Evolutionary conservation across 2,888 invertebrate species (phyloP), one percentile per base, ranked within the genome.

Genomic region (Nephrotoma appendiculata): DNA sequence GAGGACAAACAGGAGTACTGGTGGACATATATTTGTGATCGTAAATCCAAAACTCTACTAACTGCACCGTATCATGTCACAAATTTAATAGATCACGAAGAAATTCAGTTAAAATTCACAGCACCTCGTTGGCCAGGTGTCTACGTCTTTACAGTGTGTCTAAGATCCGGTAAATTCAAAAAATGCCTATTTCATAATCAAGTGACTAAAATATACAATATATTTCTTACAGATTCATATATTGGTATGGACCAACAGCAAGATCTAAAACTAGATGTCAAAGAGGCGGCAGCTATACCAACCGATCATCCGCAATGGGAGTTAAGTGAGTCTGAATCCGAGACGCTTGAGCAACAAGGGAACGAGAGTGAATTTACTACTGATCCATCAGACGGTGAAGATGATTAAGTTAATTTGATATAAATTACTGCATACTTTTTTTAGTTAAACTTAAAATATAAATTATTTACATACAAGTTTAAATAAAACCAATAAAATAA

Each of bases 21-120:
- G 99, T 99, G 99, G 99, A 96, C 99, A 88, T 99, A 99, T 92
- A 96, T 99, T 89, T 97, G 97, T 92, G 99, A 99, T 92, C 95
- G 97, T 89, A 99, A 98, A 92, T 96, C 96, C 88, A 96, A 95
- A 90, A 96, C 96, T 88, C 92, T 99, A 89, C 94, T 99, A 88
- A 98, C 99, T 86, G 96, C 97, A 89, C 99, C 99, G 83, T 96
- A 96, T 90, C 96, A 98, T 90, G 95, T 99, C 88, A 99, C 99
- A 87, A 97, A 97, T 91, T 94, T 99, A 87, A 96, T 97, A 85
- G 94, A 95, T 89, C 93, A 95, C 89, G 98, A 98, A 92, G 98
- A 98, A 93, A 95, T 98, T 89, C 97, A 98, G 92, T 93, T 99
- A 88, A 96, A 98, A 90, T 99, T 99, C 92, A 97, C 98, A 3